Base-by-base conservation (phyloP, 2,113 vertebrate species). In the Pitta sordida region DNA sequence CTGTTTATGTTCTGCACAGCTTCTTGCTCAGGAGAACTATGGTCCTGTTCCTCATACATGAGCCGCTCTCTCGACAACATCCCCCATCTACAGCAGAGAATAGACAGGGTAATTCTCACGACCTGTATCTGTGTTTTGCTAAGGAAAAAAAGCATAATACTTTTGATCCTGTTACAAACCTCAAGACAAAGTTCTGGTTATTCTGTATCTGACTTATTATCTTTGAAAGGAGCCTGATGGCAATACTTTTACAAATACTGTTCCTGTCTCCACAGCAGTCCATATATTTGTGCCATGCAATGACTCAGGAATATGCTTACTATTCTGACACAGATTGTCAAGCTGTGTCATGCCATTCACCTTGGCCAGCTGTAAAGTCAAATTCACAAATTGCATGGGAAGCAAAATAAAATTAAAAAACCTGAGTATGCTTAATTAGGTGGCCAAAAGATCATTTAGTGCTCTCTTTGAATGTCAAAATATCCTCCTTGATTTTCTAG, bases 241-340 rank as follows among this genome's bases (percentile, higher is more conserved):
- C 6, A 80, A 62, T 59, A 62, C 73, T 83, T 85, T 78, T 49
- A 82, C 23, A 73, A 87, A 75, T 68, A 44, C 15, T 58, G 6
- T 78, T 88, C 67, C 67, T 89, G 27, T 56, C 12, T 83, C 80
- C 63, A 30, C 64, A 68, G 14, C 39, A 53, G 78, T 87, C n/a
- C 67, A 79, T 23, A 55, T 56, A 91, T 78, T 29, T 73, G 32
- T 63, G 36, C 26, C 22, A 55, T 68, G 55, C 48, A 53, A 80
- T 62, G 32, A 29, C 81, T 62, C 37, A 43, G 56, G 94, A 93
- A 80, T 78, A 68, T 23, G 32, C 19, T 68, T 60, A 60, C 30
- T 62, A 37, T 51, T 94, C 49, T 84, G 71, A 86, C 65, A 91
- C 37, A 73, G 16, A 43, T 58, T 94, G 86, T 92, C 73, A 96